These are phyloP conservation scores for Rhagologus leucostigma DNA, from an alignment of 2,113 vertebrate species.

Conservation along the genomic window DNA sequence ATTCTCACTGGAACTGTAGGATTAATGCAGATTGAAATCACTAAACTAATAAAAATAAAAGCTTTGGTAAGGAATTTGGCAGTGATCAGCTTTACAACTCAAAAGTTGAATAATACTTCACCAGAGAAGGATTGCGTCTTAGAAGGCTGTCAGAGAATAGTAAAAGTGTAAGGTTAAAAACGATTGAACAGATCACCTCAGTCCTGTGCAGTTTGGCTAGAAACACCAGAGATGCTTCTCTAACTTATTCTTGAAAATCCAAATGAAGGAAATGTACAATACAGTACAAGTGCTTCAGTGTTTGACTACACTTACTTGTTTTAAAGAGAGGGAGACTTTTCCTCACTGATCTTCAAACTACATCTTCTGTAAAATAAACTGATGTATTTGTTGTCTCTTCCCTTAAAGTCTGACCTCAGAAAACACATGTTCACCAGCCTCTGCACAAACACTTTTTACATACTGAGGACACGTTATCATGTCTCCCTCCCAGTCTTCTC, in stretches of 20 bases:
- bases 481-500: background rate
- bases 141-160: background rate
- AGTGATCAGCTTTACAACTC: background rate
- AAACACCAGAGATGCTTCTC: background rate
- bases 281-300: background rate
- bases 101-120: background rate
- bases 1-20: background rate
- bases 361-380: background rate
- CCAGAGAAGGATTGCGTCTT: background rate
- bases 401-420: background rate
- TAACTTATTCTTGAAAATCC: background rate
- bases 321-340: background rate
- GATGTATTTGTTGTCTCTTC: background rate
- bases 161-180: background rate
- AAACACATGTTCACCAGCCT: background rate
- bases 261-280: background rate
- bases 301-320: background rate
- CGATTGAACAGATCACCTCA: background rate
- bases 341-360: background rate
- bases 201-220: background rate
- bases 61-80: background rate
- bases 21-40: background rate
- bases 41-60: background rate
- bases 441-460: background rate
- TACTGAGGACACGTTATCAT: fast-evolving